Percentiles rank a stretch among this genome's conserved stretches.
Evolutionary conservation across 2,888 invertebrate genomes (phyloP).

Genomic region (Tipula confusa): DNA sequence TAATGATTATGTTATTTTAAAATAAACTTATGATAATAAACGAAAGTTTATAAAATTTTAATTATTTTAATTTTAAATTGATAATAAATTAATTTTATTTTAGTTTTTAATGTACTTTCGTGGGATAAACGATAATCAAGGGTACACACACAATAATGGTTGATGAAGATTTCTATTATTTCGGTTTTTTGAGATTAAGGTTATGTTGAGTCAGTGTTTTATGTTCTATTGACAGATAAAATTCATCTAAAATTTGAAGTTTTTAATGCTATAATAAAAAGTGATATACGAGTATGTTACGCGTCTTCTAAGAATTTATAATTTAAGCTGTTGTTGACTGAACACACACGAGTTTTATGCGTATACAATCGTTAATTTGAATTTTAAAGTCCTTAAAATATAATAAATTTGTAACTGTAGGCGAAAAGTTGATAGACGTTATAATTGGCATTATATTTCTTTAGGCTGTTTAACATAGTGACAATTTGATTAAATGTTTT

Average conservation of each 20-base stretch:
- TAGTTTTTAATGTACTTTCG: background rate
- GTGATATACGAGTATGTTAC: background rate
- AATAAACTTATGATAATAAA: background rate
- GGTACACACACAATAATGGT: background rate
- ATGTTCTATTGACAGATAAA: conserved; percentile 12
- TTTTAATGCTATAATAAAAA: background rate
- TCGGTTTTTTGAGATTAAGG: background rate
- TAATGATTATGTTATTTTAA: conserved; percentile 20
- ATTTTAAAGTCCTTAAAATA: background rate
- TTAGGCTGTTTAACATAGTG: background rate
- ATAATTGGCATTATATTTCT: background rate
- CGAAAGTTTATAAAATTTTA: background rate
- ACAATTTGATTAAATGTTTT: too few relatives aligned
- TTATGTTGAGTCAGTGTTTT: background rate
- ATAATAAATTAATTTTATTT: background rate
- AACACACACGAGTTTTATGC: background rate
- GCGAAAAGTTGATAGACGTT: background rate
- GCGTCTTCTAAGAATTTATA: background rate
- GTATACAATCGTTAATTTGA: background rate
- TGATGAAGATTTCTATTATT: background rate
- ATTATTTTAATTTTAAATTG: background rate
- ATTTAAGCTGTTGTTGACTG: background rate
- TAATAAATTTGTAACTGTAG: background rate
- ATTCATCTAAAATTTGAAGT: background rate
- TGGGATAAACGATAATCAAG: background rate